phyloP scores from a whole-genome alignment of 2,113 vertebrate species.

The Platysternon megacephalum region DNA sequence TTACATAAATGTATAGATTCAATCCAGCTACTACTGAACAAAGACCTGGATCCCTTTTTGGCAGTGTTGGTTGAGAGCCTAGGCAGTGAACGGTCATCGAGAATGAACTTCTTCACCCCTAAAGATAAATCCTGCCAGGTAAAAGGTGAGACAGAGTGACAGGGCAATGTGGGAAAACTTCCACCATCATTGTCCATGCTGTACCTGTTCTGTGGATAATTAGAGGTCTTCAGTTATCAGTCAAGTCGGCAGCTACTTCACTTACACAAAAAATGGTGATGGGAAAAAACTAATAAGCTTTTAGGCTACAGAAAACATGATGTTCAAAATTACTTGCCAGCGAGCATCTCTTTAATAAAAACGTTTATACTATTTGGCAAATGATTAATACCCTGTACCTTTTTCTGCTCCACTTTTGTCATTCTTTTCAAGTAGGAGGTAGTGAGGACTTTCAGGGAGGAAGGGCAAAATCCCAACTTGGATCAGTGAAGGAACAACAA shows the following conservation, averaged over 20 bases:
- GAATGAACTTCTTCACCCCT: not conserved
- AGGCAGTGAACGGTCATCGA: accelerated
- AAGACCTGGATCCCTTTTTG: not conserved
- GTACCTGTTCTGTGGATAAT: not conserved
- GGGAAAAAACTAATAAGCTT: not conserved
- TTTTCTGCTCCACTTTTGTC: conserved; percentile 83
- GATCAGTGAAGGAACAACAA: conserved; percentile 83
- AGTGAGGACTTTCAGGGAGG: conserved; percentile 92
- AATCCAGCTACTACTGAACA: not conserved
- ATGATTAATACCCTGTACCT: conserved; percentile 78
- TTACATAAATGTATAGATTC: not conserved
- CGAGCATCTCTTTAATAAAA: not conserved
- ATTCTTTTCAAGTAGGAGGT: conserved; percentile 90
- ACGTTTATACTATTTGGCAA: not conserved
- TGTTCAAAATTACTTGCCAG: not conserved
- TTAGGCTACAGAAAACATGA: not conserved
- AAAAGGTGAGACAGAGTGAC: not conserved
- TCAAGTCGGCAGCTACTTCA: not conserved
- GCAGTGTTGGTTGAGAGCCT: not conserved
- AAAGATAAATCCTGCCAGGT: not conserved
- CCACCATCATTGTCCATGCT: not conserved
- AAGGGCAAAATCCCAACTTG: conserved; percentile 90
- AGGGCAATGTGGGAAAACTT: not conserved
- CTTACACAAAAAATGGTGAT: not conserved
- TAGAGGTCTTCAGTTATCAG: not conserved